Evolutionary conservation across 2,888 invertebrate species (phyloP), one percentile per base, ranked within the genome.

Genomic region (Euzophera pinguis): DNA sequence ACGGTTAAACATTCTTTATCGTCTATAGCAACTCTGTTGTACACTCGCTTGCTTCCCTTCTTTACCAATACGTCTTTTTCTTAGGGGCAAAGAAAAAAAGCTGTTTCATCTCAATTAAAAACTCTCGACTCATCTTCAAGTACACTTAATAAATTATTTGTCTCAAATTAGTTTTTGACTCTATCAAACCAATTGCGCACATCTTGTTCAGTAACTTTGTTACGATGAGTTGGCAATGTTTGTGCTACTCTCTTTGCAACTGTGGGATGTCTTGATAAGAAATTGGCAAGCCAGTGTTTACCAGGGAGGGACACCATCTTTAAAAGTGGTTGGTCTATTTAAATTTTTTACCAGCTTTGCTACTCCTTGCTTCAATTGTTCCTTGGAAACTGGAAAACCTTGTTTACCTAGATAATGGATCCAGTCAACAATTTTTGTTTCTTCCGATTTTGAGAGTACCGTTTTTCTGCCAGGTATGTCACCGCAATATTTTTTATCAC

Each of bases 241-340:
- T 60, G 58, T 53, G 60, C 9, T 47, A 60, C 50, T 43, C 49
- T 41, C 56, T 57, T 55, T 53, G 56, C 47, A 14, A 62, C 55
- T 37, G 58, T 39, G 50, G 63, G 62, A 55, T 64, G 62, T 47
- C 62, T n/a, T n/a, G n/a, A n/a, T n/a, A n/a, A n/a, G n/a, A n/a
- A n/a, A n/a, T n/a, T n/a, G n/a, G n/a, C n/a, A n/a, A n/a, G n/a
- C n/a, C n/a, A n/a, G n/a, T n/a, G n/a, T n/a, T n/a, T n/a, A n/a
- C n/a, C n/a, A n/a, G 56, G 43, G 38, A 39, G 64, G 63, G 13
- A 57, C 47, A 53, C 61, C 63, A 56, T 62, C 52, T 63, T 63
- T 65, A 57, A 65, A 67, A 34, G 59, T 57, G 53, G 62, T 63
- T 32, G 56, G 58, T 29, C 62, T 60, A 22, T 56, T 37, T 43